Percentiles rank a stretch among this genome's conserved stretches.
Conservation (phyloP, 2,113 vertebrate genomes). For the Bombycilla garrulus region DNA sequence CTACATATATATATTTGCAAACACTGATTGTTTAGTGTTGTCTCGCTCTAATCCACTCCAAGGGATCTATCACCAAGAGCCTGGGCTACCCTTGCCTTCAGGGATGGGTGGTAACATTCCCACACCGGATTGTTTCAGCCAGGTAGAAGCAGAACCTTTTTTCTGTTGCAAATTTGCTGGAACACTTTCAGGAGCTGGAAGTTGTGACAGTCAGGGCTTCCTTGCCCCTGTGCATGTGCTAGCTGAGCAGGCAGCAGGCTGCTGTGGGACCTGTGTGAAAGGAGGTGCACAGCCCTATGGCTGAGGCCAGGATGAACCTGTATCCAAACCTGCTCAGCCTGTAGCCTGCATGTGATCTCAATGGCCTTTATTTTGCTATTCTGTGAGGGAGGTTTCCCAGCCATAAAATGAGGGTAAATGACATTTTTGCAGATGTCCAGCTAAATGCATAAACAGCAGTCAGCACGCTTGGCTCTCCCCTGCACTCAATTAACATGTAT, state of each 20-base stretch:
- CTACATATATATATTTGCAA: background rate
- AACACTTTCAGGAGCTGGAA: background rate
- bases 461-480: background rate
- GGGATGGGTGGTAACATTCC: background rate
- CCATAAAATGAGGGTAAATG: background rate
- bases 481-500: background rate
- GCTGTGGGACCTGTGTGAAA: rapidly evolving
- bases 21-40: background rate
- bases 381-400: background rate
- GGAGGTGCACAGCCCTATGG: rapidly evolving
- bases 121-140: background rate
- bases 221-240: background rate
- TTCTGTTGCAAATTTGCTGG: background rate
- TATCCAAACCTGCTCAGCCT: background rate
- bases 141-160: background rate
- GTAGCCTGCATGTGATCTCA: rapidly evolving
- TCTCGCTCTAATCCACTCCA: background rate
- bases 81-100: background rate
- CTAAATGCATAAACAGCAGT: background rate
- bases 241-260: background rate
- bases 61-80: background rate
- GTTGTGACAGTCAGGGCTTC: background rate
- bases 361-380: background rate
- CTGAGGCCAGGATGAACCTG: background rate
- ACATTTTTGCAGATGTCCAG: background rate